Base-by-base conservation (phyloP, 2,888 invertebrate species). In the Agrotis puta region DNA sequence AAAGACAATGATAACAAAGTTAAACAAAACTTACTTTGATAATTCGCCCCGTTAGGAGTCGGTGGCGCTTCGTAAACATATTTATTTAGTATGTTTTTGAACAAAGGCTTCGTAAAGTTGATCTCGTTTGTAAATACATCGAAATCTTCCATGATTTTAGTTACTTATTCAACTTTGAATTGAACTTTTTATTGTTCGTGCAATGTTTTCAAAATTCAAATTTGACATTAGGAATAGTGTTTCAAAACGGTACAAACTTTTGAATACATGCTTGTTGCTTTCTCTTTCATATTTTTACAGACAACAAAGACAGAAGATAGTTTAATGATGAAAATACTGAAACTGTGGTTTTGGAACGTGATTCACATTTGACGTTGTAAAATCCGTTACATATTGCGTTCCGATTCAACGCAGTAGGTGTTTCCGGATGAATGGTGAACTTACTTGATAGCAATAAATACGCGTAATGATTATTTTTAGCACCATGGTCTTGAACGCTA, bases 121-220 rank as follows among this genome's bases (percentile, higher is more conserved):
- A 95, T 94, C 88, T 95, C 93, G 85, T 95, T 92, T 0, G 94
- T 94, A 84, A 96, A 95, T 58, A 96, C 89, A 84, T 96, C 95
- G 63, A 93, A 95, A 86, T 95, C 95, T 82, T 95, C 95, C 95
- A 96, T 95, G 70, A 33, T 88, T 70, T 59, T 64, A n/a, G 33
- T 39, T 14, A 66, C 9, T 70, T 63, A 39, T 56, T 56, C 0
- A 63, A 61, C 48, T 62, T 67, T n/a, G 48, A 33, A 13, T 50
- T 18, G 16, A 43, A 45, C 24, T 48, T 14, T 43, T 20, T 0
- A 64, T 2, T 16, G 6, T 20, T 33, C 51, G 33, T 20, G 27
- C 3, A 57, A 58, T 77, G 57, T 72, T 83, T 77, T 66, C 43
- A 74, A 82, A 77, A 85, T 85, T 85, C 65, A 81, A 84, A 83